Evolutionary conservation across 2,797 vertebrate genomes (phyloP), one percentile per base, ranked within the genome.

Genomic region (Ispidina picta): DNA sequence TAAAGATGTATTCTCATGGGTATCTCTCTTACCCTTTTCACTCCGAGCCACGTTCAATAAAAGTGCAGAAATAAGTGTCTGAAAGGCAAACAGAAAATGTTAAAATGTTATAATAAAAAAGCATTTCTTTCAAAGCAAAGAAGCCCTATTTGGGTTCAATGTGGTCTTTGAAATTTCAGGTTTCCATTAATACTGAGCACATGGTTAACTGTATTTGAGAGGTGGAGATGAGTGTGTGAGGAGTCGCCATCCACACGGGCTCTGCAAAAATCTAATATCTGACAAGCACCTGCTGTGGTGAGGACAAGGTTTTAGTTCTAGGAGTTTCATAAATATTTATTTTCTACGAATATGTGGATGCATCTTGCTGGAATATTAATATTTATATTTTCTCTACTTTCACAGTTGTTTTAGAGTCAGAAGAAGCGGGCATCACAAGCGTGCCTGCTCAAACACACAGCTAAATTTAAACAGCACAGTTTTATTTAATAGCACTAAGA

Each of bases 321-420:
- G 69, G 49, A 80, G 68, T 71, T 89, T 88, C 17, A 89, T 86
- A 86, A 86, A 78, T 83, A 88, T 83, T 93, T 93, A 83, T 86
- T 79, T 86, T 62, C 29, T 37, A 22, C 19, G 68, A 68, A 86
- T 71, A 48, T 31, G 55, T 18, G 16, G 43, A 56, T 83, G 43
- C 55, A 69, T 85, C 69, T 90, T 77, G 39, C 7, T 1, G 5
- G 68, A 92, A 79, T 70, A 89, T 75, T 86, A 87, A 70, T 93
- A 44, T 89, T 94, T 84, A 72, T 93, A n/a, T 89, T 94, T 84
- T 60, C 23, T 41, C 52, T 64, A 19, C 60, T 94, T 93, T 81
- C 85, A 64, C 74, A 51, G 80, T 79, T 90, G 66, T 77, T 85
- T 92, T 19, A 49, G 74, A 92, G 73, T 93, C 77, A 43, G 62